These are phyloP conservation scores for Gavialis gangeticus DNA, from an alignment of 2,113 vertebrate species.

Conservation along the genomic window DNA sequence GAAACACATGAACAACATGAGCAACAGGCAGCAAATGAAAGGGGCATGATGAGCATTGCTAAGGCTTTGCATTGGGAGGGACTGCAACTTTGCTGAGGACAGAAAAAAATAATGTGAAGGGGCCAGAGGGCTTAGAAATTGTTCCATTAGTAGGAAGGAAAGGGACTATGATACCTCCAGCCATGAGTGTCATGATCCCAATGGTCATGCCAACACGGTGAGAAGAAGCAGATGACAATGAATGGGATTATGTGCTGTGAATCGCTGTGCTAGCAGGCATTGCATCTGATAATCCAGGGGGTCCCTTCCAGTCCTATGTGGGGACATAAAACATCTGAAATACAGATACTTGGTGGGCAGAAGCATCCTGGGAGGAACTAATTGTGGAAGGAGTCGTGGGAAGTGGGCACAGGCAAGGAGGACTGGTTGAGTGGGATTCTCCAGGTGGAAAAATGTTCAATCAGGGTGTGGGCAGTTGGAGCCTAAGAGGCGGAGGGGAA, in stretches of 20 bases:
- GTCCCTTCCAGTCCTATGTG: too few relatives aligned
- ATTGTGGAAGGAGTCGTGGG: not conserved
- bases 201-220: too few relatives aligned
- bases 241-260: too few relatives aligned
- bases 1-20: too few relatives aligned
- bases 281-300: too few relatives aligned
- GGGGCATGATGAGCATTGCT: not conserved
- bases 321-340: not conserved
- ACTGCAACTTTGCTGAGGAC: not conserved
- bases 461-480: conserved; percentile 1
- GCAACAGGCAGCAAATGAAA: not conserved
- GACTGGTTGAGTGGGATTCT: not conserved
- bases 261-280: too few relatives aligned
- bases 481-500: not conserved
- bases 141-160: too few relatives aligned
- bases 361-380: not conserved
- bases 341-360: not conserved
- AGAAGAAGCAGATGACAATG: too few relatives aligned
- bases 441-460: not conserved
- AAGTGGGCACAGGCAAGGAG: not conserved
- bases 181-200: too few relatives aligned
- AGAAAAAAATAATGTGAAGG: not conserved
- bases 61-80: not conserved
- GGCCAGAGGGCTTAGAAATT: not conserved
- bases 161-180: too few relatives aligned